Conservation (phyloP, 2,888 invertebrate species). For the Caenorhabditis macrosperma region DNA sequence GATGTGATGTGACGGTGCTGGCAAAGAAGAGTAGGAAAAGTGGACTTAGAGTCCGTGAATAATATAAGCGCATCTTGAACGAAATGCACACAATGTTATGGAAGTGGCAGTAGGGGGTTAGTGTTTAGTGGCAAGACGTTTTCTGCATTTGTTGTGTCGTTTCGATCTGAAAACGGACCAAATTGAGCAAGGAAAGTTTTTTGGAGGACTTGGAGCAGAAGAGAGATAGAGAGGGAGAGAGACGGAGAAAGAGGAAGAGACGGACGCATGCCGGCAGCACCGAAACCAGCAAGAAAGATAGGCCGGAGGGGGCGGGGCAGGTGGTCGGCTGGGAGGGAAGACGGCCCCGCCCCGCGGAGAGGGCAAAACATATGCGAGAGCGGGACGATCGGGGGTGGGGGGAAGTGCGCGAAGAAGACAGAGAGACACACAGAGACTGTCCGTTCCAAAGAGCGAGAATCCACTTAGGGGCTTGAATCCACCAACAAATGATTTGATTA, state of each 20-base stretch:
- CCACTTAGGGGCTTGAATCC: constrained; percentile 25
- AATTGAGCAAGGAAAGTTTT: neutral
- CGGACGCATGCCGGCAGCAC: neutral
- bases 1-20: constrained; percentile 20
- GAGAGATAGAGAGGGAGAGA: constrained; percentile 10
- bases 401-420: constrained; percentile 24
- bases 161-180: constrained; percentile 41
- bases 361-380: constrained; percentile 52
- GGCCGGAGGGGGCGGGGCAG: constrained; percentile 40
- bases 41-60: constrained; percentile 42
- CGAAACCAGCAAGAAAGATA: constrained; percentile 48
- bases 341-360: constrained; percentile 25
- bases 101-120: constrained; percentile 7
- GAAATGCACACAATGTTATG: neutral
- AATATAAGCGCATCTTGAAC: constrained; percentile 33
- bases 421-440: neutral
- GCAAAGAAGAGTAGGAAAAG: neutral
- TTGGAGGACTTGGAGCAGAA: neutral
- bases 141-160: constrained; percentile 43
- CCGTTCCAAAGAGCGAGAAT: neutral
- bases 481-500: constrained; percentile 41
- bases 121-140: constrained; percentile 1
- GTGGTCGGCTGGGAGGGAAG: constrained; percentile 15
- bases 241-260: constrained; percentile 5
- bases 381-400: constrained; percentile 9